Evolutionary conservation across 2,113 vertebrate genomes (phyloP), one percentile per base, ranked within the genome.

Genomic region (Nycticorax nycticorax): DNA sequence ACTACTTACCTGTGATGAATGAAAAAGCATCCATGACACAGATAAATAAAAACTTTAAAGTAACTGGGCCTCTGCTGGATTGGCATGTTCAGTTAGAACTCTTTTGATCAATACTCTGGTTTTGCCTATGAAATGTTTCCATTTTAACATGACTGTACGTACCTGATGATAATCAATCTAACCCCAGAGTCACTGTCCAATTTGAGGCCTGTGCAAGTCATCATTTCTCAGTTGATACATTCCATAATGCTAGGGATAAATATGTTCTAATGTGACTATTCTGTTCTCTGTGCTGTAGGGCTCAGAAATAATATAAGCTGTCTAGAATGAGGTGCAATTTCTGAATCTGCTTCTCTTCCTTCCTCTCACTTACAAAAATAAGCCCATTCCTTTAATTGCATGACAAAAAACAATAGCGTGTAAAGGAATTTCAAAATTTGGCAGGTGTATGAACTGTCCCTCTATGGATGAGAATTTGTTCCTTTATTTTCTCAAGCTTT

Each of bases 1-100:
- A 94, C 75, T 53, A 92, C 79, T 93, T 84, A 88, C 91, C 87
- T 91, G 81, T 24, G 72, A 30, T 60, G 75, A 94, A 77, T 69
- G 57, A 73, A 89, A 92, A 95, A 67, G 7, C 41, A 67, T 12
- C 55, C 75, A 43, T 19, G 62, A 63, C 24, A 91, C 55, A 92
- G 83, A 89, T 56, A 67, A 76, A 91, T 27, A 81, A 69, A 63
- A 84, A 15, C 55, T 68, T 43, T n/a, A 45, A 53, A 63, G 72
- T 48, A 64, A 81, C 66, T 5, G 6, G 18, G 32, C 20, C 66
- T 77, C 52, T 35, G 28, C 17, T 21, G 37, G 59, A 62, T 10
- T 4, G 1, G 37, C 22, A 57, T 11, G 30, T 39, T 80, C 67
- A 78, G 4, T 0, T 68, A 43, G 37, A 67, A 28, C 41, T 82